Conservation (phyloP, 2,113 vertebrate species). For the Halichoeres trimaculatus region DNA sequence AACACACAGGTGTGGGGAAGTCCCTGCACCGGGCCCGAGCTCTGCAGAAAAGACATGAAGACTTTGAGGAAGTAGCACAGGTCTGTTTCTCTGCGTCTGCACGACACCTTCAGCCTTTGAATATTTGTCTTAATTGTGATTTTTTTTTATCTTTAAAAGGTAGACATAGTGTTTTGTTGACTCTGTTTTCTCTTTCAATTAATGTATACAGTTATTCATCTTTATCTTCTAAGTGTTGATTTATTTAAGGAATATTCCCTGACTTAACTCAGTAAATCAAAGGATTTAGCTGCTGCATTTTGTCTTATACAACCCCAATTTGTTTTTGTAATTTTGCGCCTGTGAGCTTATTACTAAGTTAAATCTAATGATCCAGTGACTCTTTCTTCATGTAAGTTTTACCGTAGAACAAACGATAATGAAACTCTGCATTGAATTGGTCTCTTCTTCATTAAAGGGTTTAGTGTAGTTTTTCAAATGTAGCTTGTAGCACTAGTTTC, state of each 20-base stretch:
- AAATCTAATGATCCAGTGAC: too few species aligned
- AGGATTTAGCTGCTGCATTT: too few species aligned
- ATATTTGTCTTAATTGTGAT: too few species aligned
- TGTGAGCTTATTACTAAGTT: too few species aligned
- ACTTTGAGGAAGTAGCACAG: constrained; percentile 99
- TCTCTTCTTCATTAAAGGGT: not conserved
- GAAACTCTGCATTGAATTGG: not conserved
- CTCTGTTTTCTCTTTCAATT: too few species aligned
- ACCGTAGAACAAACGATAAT: not conserved
- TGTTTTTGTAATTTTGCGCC: too few species aligned
- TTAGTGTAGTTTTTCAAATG: not conserved
- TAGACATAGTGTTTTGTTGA: not conserved
- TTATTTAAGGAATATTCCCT: not conserved
- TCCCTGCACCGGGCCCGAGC: constrained; percentile 97
- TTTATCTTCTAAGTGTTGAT: too few species aligned
- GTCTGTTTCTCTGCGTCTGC: constrained; percentile 67
- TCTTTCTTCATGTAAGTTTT: too few species aligned
- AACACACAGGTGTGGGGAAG: constrained; percentile 98
- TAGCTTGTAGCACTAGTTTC: not conserved
- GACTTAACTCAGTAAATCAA: too few species aligned
- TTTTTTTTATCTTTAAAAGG: not conserved
- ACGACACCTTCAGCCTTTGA: not conserved
- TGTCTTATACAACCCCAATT: too few species aligned
- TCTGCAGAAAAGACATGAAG: constrained; percentile 97
- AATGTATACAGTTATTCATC: too few species aligned